phyloP scores from a whole-genome alignment of 1,140 invertebrate genomes.

The Drosophila punjabiensis region DNA sequence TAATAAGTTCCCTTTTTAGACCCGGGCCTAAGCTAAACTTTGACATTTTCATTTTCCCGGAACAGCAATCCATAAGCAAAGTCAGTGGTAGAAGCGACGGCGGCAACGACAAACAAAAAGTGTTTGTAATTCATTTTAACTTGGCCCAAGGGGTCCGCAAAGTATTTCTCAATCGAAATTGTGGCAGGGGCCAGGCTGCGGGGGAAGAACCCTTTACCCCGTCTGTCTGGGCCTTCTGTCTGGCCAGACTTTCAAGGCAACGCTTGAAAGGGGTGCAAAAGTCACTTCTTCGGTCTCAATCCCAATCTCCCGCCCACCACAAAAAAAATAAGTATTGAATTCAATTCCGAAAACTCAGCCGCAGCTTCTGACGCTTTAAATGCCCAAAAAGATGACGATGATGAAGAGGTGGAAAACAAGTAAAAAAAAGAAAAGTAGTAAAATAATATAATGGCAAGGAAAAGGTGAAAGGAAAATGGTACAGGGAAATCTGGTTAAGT shows the following conservation, averaged over 20 bases:
- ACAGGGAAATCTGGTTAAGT: background rate
- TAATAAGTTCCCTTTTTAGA: constrained; percentile 22
- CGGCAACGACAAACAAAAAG: constrained; percentile 75
- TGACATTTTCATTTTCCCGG: constrained; percentile 72
- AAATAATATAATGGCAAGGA: constrained; percentile 19
- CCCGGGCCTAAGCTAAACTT: constrained; percentile 50
- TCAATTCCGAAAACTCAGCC: constrained; percentile 61
- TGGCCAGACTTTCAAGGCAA: constrained; percentile 48
- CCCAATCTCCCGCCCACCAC: constrained; percentile 14
- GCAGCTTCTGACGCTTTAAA: constrained; percentile 54
- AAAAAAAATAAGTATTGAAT: constrained; percentile 67
- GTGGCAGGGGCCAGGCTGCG: constrained; percentile 9
- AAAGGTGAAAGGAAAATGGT: constrained; percentile 7
- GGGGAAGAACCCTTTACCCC: constrained; percentile 26
- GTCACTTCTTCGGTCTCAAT: constrained; percentile 42
- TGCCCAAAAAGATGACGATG: constrained; percentile 40
- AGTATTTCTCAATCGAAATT: constrained; percentile 49
- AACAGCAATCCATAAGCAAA: constrained; percentile 45
- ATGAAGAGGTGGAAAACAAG: constrained; percentile 36
- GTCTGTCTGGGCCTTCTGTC: constrained; percentile 38
- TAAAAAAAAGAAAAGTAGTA: constrained; percentile 11
- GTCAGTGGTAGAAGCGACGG: constrained; percentile 35
- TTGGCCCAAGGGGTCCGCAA: constrained; percentile 58
- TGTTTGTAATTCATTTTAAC: constrained; percentile 83
- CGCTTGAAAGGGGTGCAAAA: constrained; percentile 54